These are phyloP conservation scores for Fregetta grallaria DNA, from an alignment of 2,113 vertebrate species.

Conservation along the genomic window DNA sequence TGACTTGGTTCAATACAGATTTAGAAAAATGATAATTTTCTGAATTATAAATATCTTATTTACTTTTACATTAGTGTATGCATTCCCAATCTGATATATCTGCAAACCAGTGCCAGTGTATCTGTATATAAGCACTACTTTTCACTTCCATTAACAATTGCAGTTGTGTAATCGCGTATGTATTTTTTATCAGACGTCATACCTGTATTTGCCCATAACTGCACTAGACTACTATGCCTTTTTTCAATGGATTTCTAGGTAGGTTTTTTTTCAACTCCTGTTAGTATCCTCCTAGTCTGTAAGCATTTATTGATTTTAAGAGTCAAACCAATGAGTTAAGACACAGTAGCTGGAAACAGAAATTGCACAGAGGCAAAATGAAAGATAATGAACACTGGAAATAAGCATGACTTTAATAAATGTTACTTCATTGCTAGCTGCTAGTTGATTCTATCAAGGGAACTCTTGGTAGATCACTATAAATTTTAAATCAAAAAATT, in stretches of 20 bases:
- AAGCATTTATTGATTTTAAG: slow-evolving; percentile 20
- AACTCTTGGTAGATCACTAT: slow-evolving; percentile 72
- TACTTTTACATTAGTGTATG: background rate
- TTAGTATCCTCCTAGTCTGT: background rate
- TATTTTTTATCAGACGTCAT: background rate
- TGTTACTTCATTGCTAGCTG: slow-evolving; percentile 74
- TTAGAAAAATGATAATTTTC: background rate
- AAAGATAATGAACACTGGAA: background rate
- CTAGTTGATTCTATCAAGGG: slow-evolving; percentile 75
- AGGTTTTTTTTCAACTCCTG: background rate
- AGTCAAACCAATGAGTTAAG: slow-evolving; percentile 13
- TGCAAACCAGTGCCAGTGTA: background rate
- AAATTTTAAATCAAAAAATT: slow-evolving; percentile 44
- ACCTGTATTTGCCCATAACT: background rate
- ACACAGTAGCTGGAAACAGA: background rate
- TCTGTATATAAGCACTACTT: background rate
- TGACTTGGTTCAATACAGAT: background rate
- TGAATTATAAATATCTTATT: background rate
- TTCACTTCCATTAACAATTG: background rate
- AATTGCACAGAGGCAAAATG: background rate
- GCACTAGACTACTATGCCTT: background rate
- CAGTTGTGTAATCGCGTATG: background rate
- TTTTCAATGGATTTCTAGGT: background rate
- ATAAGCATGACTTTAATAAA: slow-evolving; percentile 74
- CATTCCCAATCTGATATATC: background rate